Conservation (phyloP, 2,113 vertebrate genomes). For the Orientallactaga bullata region DNA sequence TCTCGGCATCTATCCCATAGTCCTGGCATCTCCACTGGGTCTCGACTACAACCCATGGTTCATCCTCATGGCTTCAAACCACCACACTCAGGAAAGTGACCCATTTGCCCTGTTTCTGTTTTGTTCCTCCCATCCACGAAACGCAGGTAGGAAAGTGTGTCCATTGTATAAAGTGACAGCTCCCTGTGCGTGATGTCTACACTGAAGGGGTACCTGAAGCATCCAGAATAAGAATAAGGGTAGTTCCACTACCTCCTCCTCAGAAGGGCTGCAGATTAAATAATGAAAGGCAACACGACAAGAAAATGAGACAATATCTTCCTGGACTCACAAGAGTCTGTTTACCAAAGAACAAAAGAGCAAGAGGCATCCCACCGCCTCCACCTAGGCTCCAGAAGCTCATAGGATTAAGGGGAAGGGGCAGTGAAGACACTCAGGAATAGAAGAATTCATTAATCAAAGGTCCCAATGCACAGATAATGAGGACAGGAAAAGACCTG, state of each 20-base stretch:
- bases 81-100: background rate
- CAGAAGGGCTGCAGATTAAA: background rate
- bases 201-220: background rate
- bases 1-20: no score
- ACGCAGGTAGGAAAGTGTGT: background rate
- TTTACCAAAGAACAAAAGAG: background rate
- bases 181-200: background rate
- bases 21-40: no score
- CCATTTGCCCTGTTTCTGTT: background rate
- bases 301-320: background rate
- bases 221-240: background rate
- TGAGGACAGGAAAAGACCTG: slow-evolving; percentile 13
- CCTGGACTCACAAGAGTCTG: background rate
- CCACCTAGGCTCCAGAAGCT: background rate
- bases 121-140: background rate
- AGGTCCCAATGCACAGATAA: slow-evolving; percentile 31
- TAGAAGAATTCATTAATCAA: slow-evolving; percentile 38
- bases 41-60: no score
- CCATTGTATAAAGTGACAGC: background rate
- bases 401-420: background rate
- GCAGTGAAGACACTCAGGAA: background rate
- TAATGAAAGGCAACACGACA: background rate
- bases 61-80: no score
- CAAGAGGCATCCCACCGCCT: background rate
- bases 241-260: background rate